Conservation (phyloP, 2,797 vertebrate genomes). For the Manis javanica region DNA sequence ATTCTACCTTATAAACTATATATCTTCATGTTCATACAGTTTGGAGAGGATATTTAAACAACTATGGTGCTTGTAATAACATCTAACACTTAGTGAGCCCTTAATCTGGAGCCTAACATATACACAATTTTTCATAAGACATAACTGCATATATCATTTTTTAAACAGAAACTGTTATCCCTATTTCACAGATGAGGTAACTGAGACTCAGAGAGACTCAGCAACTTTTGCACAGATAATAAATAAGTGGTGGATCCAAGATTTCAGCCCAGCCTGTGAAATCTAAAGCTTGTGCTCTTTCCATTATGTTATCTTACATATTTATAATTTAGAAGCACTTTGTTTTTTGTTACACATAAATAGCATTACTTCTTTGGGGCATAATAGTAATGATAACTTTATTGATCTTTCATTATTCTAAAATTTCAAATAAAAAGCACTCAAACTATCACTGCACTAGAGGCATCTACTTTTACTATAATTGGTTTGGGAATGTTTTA, state of each 20-base stretch:
- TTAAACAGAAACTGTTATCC: background rate
- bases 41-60: background rate
- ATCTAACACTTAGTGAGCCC: background rate
- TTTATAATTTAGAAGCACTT: background rate
- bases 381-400: background rate
- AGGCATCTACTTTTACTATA: background rate
- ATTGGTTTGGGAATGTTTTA: background rate
- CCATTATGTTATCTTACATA: background rate
- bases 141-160: background rate
- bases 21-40: background rate
- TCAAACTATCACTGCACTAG: background rate
- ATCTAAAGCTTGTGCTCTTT: background rate
- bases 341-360: background rate
- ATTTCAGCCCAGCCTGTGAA: background rate
- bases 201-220: background rate
- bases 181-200: background rate
- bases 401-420: background rate
- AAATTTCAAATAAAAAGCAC: slow-evolving; percentile 13
- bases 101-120: background rate
- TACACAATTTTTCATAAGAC: background rate
- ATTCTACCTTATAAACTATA: background rate
- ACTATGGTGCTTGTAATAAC: background rate
- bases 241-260: background rate
- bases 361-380: background rate
- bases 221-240: background rate